Base-by-base conservation (phyloP, 2,113 vertebrate species). In the Centropus unirufus region DNA sequence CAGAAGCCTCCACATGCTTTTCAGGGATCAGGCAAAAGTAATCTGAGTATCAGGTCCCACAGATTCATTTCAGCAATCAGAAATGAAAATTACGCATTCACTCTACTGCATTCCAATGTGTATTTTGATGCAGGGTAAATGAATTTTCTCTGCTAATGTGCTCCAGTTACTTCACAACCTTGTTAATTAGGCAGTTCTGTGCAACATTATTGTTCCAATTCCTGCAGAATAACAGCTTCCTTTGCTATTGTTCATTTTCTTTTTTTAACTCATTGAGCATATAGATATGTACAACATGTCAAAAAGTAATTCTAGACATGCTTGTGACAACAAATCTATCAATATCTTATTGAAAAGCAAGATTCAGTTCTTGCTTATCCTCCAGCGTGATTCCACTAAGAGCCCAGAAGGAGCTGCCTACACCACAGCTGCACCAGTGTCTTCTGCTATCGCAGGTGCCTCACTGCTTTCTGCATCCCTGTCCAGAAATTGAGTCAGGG, bases 171-270 rank as follows among this genome's bases (percentile, higher is more conserved):
- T 90, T 83, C 55, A 52, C 78, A 77, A 55, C 39, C 79, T 95
- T 89, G 59, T 90, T 97, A 96, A 95, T 93, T 92, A 96, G 44
- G 49, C 21, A 93, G 42, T 44, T 90, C 55, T 79, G 32, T 69
- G 22, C 40, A 80, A 19, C 47, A 66, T 64, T 95, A 64, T 69
- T 92, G 22, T 85, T 83, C 26, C n/a, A 36, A 17, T 49, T 93
- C 64, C 64, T 85, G 62, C 59, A 83, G 61, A 93, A 63, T 62
- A 90, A 68, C 1, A 2, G 8, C n/a, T 89, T 84, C 39, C 19
- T 93, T 82, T 87, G 83, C 34, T 61, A 34, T 9, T 66, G 9
- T 12, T 42, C 9, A 9, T 36, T 36, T 36, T 36, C 36, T 58
- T 87, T 52, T 81, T 67, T 63, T 40, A 92, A 88, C 13, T 72